These are phyloP conservation scores for Podotricha telesiphe DNA, from an alignment of 2,888 invertebrate species.

Conservation along the genomic window DNA sequence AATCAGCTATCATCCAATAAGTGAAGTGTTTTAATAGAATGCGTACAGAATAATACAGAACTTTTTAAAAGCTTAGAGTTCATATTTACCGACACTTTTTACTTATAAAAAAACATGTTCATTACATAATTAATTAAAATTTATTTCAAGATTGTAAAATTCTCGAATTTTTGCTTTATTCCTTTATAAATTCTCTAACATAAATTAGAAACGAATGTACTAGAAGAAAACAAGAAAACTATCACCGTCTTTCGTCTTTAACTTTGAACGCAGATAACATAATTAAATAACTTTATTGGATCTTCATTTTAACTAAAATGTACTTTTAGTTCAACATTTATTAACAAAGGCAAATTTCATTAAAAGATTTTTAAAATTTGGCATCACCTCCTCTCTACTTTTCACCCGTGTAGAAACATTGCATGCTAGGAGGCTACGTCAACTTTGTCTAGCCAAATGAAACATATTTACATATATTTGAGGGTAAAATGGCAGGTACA, in stretches of 20 bases:
- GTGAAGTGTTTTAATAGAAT: not conserved
- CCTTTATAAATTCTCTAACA: constrained; percentile 11
- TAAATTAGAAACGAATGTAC: constrained; percentile 14
- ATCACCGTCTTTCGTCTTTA: constrained; percentile 17
- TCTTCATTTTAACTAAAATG: constrained; percentile 10
- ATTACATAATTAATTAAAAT: not conserved
- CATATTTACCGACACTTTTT: not conserved
- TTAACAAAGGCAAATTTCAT: constrained; percentile 1
- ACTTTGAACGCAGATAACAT: constrained; percentile 18
- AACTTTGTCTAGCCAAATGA: no score
- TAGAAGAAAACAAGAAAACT: constrained; percentile 6
- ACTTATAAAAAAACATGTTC: not conserved
- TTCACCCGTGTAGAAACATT: no score
- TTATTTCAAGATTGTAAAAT: not conserved
- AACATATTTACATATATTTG: no score
- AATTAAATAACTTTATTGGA: constrained; percentile 18
- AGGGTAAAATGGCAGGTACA: no score
- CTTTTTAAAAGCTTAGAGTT: not conserved
- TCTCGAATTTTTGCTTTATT: not conserved
- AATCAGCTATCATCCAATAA: not conserved
- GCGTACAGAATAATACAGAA: not conserved
- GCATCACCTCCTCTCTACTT: not conserved
- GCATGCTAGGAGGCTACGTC: no score
- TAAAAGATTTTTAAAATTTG: not conserved
- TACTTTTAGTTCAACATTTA: not conserved